These are phyloP conservation scores for Ruditapes philippinarum DNA, from an alignment of 1,140 invertebrate genomes.

Conservation along the genomic window DNA sequence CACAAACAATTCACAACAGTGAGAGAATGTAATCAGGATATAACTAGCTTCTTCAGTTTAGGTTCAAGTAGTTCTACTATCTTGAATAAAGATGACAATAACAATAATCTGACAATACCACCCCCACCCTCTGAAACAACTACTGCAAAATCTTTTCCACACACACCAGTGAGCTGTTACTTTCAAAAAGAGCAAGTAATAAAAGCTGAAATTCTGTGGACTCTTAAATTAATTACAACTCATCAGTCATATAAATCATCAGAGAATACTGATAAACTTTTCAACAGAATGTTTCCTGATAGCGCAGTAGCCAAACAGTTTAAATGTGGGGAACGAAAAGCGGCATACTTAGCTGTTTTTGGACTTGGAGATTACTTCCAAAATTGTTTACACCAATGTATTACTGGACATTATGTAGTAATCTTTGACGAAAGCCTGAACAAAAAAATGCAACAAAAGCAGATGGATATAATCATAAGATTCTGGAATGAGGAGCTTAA, in stretches of 20 bases:
- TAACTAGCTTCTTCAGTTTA: too few species aligned
- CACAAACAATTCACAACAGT: too few species aligned
- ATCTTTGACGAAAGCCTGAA: conserved; percentile 24
- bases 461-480: conserved; percentile 28
- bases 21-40: too few species aligned
- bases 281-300: conserved; percentile 21
- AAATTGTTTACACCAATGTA: too few species aligned
- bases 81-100: too few species aligned
- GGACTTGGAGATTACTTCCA: neutral
- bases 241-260: conserved; percentile 19
- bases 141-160: too few species aligned
- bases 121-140: too few species aligned
- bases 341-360: neutral
- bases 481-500: conserved; percentile 43
- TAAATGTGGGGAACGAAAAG: conserved; percentile 6
- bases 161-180: too few species aligned
- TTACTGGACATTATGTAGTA: conserved; percentile 1
- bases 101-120: too few species aligned
- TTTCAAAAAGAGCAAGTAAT: too few species aligned
- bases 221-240: neutral
- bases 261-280: conserved; percentile 20
- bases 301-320: conserved; percentile 23
- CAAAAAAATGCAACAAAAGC: conserved; percentile 13
- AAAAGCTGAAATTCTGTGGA: too few species aligned
- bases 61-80: too few species aligned